Base-by-base conservation (phyloP, 1,140 invertebrate species). In the Zelostemma sp. region DNA sequence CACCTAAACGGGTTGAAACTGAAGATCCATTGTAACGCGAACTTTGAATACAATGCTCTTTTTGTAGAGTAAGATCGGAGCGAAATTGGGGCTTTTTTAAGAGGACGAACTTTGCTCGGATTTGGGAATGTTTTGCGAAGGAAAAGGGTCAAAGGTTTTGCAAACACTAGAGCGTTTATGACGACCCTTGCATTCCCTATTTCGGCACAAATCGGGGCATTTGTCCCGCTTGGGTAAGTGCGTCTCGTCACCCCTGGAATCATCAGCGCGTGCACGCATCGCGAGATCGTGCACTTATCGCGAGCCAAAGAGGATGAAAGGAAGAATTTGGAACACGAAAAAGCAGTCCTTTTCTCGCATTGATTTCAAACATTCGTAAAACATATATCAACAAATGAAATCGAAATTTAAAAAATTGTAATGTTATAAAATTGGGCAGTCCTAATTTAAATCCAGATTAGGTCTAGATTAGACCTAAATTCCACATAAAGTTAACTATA, bases 161-260 rank as follows among this genome's bases (percentile, higher is more conserved):
- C 79, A 79, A 78, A 79, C 72, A 77, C 65, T 80, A 78, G 79
- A 75, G 77, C 79, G 75, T 81, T 80, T 80, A 81, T 70, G 65
- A 58, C 55, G 67, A 71, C 68, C 74, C 73, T 76, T 76, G 73
- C 80, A 78, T 79, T 64, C 47, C 56, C 54, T 49, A 8, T 57
- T 55, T 53, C 47, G 45, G 72, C 61, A 72, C 75, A 75, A 83
- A 83, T 85, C 81, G 80, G 79, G 79, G 72, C 79, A 77, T 81
- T 81, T 79, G 79, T 81, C 73, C 73, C 68, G 54, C 54, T 48
- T 68, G 51, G 70, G 64, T 77, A 80, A 79, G 77, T 80, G 77
- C 73, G 74, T 82, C 80, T 80, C 75, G 78, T 71, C 28, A 63
- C 71, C 72, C 65, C 56, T 66, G 69, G 64, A 80, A 77, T 77